Evolutionary conservation across 2,113 vertebrate genomes (phyloP).

Genomic region (Podilymbus podiceps): DNA sequence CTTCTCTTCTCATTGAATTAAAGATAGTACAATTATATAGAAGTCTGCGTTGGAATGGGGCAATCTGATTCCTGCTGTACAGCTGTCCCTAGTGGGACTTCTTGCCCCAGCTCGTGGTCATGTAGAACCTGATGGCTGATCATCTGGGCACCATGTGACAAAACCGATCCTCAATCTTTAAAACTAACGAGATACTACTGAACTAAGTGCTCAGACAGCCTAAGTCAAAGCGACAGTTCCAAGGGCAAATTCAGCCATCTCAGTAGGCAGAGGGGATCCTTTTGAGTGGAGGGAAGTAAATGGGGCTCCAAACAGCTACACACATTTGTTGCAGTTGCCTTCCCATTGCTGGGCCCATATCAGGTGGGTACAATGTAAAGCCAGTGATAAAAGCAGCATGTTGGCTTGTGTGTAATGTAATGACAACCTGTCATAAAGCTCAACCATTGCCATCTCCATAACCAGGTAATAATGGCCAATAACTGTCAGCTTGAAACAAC

Average conservation of each 20-base stretch:
- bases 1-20: not conserved
- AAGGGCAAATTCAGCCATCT: not conserved
- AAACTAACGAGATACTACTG: not conserved
- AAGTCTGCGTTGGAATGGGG: not conserved
- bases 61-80: not conserved
- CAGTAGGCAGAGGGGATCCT: not conserved
- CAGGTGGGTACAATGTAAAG: not conserved
- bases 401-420: not conserved
- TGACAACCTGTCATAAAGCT: not conserved
- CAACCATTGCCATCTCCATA: not conserved
- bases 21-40: not conserved
- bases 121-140: not conserved
- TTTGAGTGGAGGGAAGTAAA: not conserved
- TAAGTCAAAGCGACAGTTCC: not conserved
- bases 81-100: not conserved
- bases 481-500: not conserved
- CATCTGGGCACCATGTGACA: not conserved
- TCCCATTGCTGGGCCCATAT: not conserved
- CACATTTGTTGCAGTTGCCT: not conserved
- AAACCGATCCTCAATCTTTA: not conserved
- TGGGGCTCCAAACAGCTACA: not conserved
- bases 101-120: not conserved
- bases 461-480: not conserved
- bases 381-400: not conserved
- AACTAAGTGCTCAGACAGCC: not conserved